Percentiles rank a stretch among this genome's conserved stretches.
phyloP scores from a whole-genome alignment of 1,140 invertebrate genomes.

The Temnothorax nylanderi region DNA sequence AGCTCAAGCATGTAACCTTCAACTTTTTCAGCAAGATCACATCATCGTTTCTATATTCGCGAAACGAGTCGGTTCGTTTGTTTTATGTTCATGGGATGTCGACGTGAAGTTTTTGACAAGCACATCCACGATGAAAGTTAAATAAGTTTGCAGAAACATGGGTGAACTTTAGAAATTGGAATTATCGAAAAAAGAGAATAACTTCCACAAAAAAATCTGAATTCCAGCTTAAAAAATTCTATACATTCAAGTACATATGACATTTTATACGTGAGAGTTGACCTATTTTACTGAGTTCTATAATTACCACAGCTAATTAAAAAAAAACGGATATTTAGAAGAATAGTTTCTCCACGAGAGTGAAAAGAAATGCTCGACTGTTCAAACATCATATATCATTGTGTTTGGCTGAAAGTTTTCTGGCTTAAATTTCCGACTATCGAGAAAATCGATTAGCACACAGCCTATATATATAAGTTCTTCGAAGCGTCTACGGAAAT shows the following conservation, averaged over 20 bases:
- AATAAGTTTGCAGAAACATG: slow-evolving; percentile 12
- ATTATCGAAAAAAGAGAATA: background rate
- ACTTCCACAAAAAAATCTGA: background rate
- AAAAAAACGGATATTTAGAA: slow-evolving; percentile 53
- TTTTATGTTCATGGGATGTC: slow-evolving; percentile 17
- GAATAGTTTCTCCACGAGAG: slow-evolving; percentile 11
- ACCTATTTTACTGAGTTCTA: background rate
- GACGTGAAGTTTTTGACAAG: slow-evolving; percentile 24
- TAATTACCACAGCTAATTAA: slow-evolving; percentile 40
- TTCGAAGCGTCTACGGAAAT: slow-evolving; percentile 2
- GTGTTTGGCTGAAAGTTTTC: slow-evolving; percentile 33
- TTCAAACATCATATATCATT: slow-evolving; percentile 65
- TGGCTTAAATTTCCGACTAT: slow-evolving; percentile 9
- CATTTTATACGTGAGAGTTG: background rate
- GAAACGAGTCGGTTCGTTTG: background rate
- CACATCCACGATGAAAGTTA: background rate
- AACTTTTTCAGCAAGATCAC: slow-evolving; percentile 42
- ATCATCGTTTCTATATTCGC: slow-evolving; percentile 44
- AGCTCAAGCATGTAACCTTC: slow-evolving; percentile 32
- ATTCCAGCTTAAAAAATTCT: too few relatives aligned
- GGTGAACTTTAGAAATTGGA: background rate
- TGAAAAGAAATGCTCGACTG: slow-evolving; percentile 52
- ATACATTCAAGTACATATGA: background rate
- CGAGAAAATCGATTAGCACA: slow-evolving; percentile 17
- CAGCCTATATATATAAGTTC: slow-evolving; percentile 32